Evolutionary conservation across 2,113 vertebrate genomes (phyloP), one percentile per base, ranked within the genome.

Genomic region (Tyto alba): DNA sequence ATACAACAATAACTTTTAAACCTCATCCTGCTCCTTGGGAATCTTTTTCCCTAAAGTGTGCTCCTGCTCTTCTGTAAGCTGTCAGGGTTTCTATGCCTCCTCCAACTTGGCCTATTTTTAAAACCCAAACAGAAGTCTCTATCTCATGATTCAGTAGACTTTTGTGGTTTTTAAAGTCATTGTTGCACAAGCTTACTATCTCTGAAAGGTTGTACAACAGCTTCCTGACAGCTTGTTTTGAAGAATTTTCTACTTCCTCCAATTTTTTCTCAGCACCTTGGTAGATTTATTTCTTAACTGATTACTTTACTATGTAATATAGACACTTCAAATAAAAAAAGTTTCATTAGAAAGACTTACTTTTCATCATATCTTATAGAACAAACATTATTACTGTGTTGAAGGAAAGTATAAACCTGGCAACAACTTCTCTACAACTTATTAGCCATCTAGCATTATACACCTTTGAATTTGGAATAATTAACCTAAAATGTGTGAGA

Each of bases 31-130:
- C 2, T 47, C 53, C 63, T 7, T 18, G 36, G 36, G 55, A 45
- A 43, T 12, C 5, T 40, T 52, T 67, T 36, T 4, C 68, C 68
- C 63, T 47, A 41, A 62, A 57, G 32, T 0, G 0, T 11, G 21
- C 27, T 76, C 26, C 72, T 47, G 16, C 22, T 63, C 47, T 47
- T 16, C 9, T 38, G 11, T 5, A 12, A 73, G 30, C 55, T 74
- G 34, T 6, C 43, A 47, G 63, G 23, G 60, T 17, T 52, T 45
- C 93, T 89, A 55, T 16, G 1, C 22, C 53, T 69, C 27, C 60
- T 62, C 72, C 50, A 86, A 15, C 17, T 41, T 9, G 41, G 55
- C 38, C 38, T 84, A 32, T 3, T 64, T 56, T 73, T 52, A 50
- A 71, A 85, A 85, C 38, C 30, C 59, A 68, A 59, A 25, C 30